Base-by-base conservation (phyloP, 2,113 vertebrate genomes). In the Beaufortia kweichowensis region DNA sequence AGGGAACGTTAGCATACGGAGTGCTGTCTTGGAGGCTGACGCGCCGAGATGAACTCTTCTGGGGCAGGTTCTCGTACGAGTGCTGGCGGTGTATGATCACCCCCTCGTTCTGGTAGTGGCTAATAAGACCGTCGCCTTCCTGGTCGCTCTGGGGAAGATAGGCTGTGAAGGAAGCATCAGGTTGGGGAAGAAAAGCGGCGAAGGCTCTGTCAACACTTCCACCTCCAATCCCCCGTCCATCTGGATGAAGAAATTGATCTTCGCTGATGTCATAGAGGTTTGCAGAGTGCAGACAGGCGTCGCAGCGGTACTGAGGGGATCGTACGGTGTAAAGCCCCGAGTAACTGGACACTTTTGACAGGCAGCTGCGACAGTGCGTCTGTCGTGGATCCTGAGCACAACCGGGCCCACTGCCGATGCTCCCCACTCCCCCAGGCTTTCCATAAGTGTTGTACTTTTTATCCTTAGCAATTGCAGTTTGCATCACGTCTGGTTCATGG, bases 191-290 rank as follows among this genome's bases (percentile, higher is more conserved):
- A 78, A 87, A 81, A 31, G 79, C 56, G 23, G 73, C 57, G 59
- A 80, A 80, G 70, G 63, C 71, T 64, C 77, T 78, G 74, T 83
- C 81, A 57, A 83, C 78, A 50, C 76, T 81, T 28, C 79, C 79
- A 4, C 59, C 71, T 1, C 70, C 57, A 24, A 48, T 81, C 46
- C 26, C 71, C 50, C 76, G 60, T 59, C 66, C 15, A 33, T 81
- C 73, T 23, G 82, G 82, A 63, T 72, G 72, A 41, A 83, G 82
- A 35, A 96, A 95, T 88, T 98, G 96, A 88, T 98, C 96, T 87
- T 99, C 97, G 6, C 97, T 96, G 55, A 99, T 99, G 84, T 99
- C 95, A 6, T 99, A 98, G 56, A 99, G 91, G 91, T 96, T 96
- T 3, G 94, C 96, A 82, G 94, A 93, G 80, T 96, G 90, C 75